These are phyloP conservation scores for Conomelus anceps DNA, from an alignment of 2,888 invertebrate species.

Conservation along the genomic window DNA sequence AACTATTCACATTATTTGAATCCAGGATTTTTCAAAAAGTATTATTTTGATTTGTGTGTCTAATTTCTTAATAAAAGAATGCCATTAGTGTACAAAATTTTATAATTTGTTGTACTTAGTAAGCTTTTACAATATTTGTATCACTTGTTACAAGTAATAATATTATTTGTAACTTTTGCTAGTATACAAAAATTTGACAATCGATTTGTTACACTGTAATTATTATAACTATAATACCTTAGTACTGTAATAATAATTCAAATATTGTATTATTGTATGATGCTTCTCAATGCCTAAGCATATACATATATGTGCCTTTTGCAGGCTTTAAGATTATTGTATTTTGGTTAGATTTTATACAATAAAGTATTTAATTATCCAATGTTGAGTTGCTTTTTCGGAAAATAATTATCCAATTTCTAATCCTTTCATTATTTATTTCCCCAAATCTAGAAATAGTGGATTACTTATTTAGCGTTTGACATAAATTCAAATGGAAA, in stretches of 20 bases:
- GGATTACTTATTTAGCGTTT: too few relatives aligned
- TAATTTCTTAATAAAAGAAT: neutral
- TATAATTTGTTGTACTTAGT: neutral
- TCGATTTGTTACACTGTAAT: neutral
- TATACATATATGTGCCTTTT: neutral
- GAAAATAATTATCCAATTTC: neutral
- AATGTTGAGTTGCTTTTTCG: neutral
- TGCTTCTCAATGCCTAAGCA: neutral
- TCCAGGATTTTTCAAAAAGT: neutral
- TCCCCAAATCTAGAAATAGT: too few relatives aligned
- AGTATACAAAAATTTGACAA: neutral
- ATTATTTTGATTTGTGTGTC: neutral
- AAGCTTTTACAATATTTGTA: neutral
- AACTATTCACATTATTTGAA: too few relatives aligned
- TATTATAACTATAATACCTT: neutral
- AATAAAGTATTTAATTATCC: neutral
- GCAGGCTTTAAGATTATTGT: neutral
- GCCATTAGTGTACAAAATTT: neutral
- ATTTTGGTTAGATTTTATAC: neutral
- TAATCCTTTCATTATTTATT: neutral
- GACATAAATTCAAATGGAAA: too few relatives aligned
- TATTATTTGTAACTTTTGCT: neutral
- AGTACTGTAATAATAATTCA: neutral
- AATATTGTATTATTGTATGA: too few relatives aligned
- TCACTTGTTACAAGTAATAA: neutral